These are phyloP conservation scores for Troilus luridus DNA, from an alignment of 2,888 invertebrate genomes.

Conservation along the genomic window DNA sequence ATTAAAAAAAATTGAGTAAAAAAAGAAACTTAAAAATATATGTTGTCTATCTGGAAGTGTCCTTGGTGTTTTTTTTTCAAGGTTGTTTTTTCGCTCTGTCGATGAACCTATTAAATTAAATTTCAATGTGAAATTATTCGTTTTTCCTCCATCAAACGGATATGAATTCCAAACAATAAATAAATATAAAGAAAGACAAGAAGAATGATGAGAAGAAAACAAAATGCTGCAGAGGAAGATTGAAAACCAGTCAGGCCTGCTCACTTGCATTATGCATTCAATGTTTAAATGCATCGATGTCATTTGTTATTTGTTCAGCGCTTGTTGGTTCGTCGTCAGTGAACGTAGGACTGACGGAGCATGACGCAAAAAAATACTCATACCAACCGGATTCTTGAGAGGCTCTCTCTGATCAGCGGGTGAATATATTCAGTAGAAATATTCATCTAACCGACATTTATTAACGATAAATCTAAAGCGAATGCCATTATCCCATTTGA, in stretches of 20 bases:
- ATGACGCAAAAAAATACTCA: not conserved
- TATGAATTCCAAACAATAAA: not conserved
- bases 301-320: not conserved
- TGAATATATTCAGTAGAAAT: not conserved
- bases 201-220: not conserved
- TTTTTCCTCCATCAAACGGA: not conserved
- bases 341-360: not conserved
- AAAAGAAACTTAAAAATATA: too few species aligned
- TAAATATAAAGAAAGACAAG: not conserved
- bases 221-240: not conserved
- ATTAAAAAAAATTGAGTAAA: too few species aligned
- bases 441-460: not conserved
- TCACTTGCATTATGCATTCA: not conserved
- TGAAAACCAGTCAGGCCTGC: not conserved
- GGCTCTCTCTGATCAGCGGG: not conserved
- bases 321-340: not conserved
- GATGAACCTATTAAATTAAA: too few species aligned
- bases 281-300: slow-evolving; percentile 25
- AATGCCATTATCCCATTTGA: not conserved
- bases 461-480: not conserved
- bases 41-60: too few species aligned
- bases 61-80: too few species aligned
- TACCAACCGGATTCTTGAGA: not conserved
- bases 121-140: not conserved
- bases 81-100: too few species aligned